Evolutionary conservation across 2,113 vertebrate genomes (phyloP).

Genomic region (Carlito syrichta): DNA sequence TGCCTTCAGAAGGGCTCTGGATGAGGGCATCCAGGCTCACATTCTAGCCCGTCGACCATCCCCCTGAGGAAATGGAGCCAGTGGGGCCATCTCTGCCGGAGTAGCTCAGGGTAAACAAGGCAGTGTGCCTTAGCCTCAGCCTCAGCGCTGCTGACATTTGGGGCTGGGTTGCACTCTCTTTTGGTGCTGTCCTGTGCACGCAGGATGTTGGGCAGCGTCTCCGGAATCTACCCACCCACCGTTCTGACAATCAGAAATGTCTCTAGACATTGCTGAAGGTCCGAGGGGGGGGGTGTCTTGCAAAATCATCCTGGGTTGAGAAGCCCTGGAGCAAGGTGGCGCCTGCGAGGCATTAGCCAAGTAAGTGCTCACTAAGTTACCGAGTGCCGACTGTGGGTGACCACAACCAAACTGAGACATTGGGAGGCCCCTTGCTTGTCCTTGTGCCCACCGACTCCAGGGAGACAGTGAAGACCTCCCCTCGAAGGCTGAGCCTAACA

Average conservation of each 20-base stretch:
- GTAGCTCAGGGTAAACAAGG: too few relatives aligned
- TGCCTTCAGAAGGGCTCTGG: neutral
- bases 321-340: neutral
- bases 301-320: accelerated
- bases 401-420: accelerated
- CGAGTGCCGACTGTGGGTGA: neutral
- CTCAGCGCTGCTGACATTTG: accelerated
- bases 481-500: neutral
- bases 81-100: too few relatives aligned
- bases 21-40: neutral
- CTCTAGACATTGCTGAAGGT: neutral
- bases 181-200: neutral
- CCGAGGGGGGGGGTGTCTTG: neutral
- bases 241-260: neutral
- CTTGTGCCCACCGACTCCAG: neutral
- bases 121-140: too few relatives aligned
- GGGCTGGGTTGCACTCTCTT: accelerated
- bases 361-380: accelerated
- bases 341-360: neutral
- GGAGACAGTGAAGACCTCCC: neutral
- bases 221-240: neutral
- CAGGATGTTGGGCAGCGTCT: neutral
- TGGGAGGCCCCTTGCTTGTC: neutral
- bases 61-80: neutral
- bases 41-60: neutral